Percentiles rank a stretch among this genome's conserved stretches.
These are phyloP conservation scores for Eueides isabella DNA, from an alignment of 1,140 invertebrate species.

Conservation along the genomic window DNA sequence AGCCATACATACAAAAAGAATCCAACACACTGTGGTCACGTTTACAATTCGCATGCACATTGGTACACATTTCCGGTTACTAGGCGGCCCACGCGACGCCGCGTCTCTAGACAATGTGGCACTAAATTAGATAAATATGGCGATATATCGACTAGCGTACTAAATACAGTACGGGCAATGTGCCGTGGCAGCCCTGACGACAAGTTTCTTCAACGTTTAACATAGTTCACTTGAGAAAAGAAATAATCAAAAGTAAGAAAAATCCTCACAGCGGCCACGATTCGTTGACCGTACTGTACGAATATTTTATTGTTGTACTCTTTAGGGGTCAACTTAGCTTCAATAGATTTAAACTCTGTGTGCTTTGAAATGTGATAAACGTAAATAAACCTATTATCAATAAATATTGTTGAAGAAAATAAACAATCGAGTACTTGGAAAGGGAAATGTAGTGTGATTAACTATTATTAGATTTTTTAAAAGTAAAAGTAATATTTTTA, in stretches of 20 bases:
- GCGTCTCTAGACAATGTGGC: constrained; percentile 38
- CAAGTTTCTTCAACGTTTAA: too few species aligned
- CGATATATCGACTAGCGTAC: constrained; percentile 31
- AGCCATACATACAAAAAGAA: not conserved
- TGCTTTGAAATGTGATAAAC: constrained; percentile 4
- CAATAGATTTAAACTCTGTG: not conserved
- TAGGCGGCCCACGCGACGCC: constrained; percentile 32
- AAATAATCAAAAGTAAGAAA: too few species aligned
- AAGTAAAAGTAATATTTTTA: too few species aligned
- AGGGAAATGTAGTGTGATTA: not conserved
- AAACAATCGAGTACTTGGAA: not conserved
- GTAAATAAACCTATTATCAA: not conserved
- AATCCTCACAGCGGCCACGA: too few species aligned
- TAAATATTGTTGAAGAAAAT: not conserved
- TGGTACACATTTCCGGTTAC: constrained; percentile 32
- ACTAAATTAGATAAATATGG: constrained; percentile 45
- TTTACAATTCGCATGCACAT: constrained; percentile 48
- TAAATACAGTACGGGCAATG: not conserved
- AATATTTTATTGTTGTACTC: constrained; percentile 25
- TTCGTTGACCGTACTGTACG: too few species aligned
- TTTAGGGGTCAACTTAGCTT: not conserved
- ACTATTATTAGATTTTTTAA: not conserved
- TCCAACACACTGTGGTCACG: constrained; percentile 44
- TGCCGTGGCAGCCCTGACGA: too few species aligned
- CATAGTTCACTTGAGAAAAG: too few species aligned